Conservation (phyloP, 2,888 invertebrate species). For the Branchipolynoe longqiensis region DNA sequence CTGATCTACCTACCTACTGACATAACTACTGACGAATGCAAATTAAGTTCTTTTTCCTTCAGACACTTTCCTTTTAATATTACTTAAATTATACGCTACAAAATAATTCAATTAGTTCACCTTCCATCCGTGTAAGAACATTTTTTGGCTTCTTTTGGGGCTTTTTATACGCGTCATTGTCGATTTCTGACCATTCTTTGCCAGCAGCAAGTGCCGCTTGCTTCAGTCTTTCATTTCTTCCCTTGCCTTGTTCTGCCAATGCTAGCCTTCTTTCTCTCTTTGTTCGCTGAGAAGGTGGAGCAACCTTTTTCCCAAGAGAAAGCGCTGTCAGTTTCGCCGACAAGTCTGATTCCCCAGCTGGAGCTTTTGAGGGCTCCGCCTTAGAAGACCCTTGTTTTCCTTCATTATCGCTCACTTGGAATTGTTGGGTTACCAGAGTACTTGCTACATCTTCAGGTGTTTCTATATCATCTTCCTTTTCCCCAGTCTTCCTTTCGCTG, state of each 20-base stretch:
- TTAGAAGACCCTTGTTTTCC: background rate
- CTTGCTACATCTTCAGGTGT: background rate
- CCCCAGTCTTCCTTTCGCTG: background rate
- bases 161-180: background rate
- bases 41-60: too few relatives aligned
- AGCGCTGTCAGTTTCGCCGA: background rate
- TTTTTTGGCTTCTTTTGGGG: slow-evolving; percentile 50
- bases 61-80: too few relatives aligned
- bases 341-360: background rate
- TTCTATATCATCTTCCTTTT: background rate
- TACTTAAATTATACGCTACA: too few relatives aligned
- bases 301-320: background rate
- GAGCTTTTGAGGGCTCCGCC: background rate
- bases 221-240: background rate
- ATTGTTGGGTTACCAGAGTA: background rate
- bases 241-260: background rate
- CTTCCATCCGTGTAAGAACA: slow-evolving; percentile 63
- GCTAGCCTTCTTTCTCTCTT: background rate
- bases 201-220: background rate
- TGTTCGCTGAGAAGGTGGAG: background rate
- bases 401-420: slow-evolving; percentile 1
- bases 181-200: background rate
- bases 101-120: slow-evolving; percentile 8
- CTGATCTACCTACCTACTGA: too few relatives aligned
- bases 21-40: too few relatives aligned